Percentiles rank a stretch among this genome's conserved stretches.
phyloP scores from a whole-genome alignment of 2,888 invertebrate species.

The Ischnura elegans region DNA sequence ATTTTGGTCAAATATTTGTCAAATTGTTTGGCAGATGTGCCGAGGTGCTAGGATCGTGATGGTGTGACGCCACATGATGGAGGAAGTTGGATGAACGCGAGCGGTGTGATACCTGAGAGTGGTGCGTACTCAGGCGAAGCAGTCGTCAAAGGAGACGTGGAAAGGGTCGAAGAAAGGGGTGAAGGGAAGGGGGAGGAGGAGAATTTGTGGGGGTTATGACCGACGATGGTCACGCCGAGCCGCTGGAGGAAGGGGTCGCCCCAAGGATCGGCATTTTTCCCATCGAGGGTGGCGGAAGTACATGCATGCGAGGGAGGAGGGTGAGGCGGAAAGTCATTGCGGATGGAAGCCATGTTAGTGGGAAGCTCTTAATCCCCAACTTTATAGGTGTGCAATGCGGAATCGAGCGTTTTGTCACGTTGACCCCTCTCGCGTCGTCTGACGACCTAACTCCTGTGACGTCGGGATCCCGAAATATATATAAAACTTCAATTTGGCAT shows the following conservation, averaged over 20 bases:
- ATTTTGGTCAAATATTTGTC: neutral
- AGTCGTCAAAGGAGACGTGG: neutral
- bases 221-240: constrained; percentile 45
- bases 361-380: neutral
- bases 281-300: constrained; percentile 37
- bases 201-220: constrained; percentile 41
- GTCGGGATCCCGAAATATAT: too few relatives aligned
- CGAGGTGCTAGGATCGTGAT: neutral
- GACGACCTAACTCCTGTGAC: too few relatives aligned
- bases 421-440: neutral
- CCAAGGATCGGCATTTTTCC: constrained; percentile 30
- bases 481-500: too few relatives aligned
- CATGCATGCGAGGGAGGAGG: neutral
- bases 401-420: neutral
- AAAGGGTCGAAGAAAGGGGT: neutral
- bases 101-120: neutral
- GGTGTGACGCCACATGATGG: neutral
- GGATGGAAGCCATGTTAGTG: neutral
- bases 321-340: neutral
- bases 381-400: neutral
- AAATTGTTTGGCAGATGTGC: neutral
- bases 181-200: neutral
- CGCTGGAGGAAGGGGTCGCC: neutral
- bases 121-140: neutral
- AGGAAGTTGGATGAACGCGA: neutral